Evolutionary conservation across 2,113 vertebrate genomes (phyloP), one percentile per base, ranked within the genome.

Genomic region (Crotophaga sulcirostris): DNA sequence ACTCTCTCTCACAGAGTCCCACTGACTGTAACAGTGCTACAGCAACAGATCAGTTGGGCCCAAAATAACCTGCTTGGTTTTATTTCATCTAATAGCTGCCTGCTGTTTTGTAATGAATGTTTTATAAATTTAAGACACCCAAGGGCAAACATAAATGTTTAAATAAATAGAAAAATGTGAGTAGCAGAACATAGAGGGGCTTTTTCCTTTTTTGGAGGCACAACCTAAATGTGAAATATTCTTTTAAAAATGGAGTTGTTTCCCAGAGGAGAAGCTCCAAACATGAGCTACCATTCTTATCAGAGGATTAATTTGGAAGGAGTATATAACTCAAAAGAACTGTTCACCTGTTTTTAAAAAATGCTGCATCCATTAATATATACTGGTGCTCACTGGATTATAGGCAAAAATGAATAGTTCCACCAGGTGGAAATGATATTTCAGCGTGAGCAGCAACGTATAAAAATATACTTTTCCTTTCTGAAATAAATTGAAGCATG

Each of bases 111-210:
- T 84, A 94, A 96, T 74, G 75, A 96, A 95, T 70, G 84, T 82
- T 96, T 94, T 87, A 95, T 94, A 90, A 88, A 85, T 84, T 89
- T 94, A 94, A 90, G 76, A 52, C 38, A 91, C 91, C 85, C 92
- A 86, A 91, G 88, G 84, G 87, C 79, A 93, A 94, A 94, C 63
- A 90, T 74, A 83, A 95, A 95, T 87, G 56, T 93, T 89, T 94
- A 93, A 96, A 97, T 95, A 96, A 95, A 92, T 55, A 95, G 72
- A 89, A 89, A 96, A 95, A 79, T 89, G 62, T 36, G 60, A 72
- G 54, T 12, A 90, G 60, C 74, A 83, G 75, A 93, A 90, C 47
- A 89, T 0, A 74, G 79, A 89, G 33, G 45, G 29, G 66, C 62
- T 62, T 55, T 26, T 73, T 38, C 25, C n/a, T 47, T 69, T 92